These are phyloP conservation scores for Cylindroiulus punctatus DNA, from an alignment of 2,888 invertebrate species.

Conservation along the genomic window DNA sequence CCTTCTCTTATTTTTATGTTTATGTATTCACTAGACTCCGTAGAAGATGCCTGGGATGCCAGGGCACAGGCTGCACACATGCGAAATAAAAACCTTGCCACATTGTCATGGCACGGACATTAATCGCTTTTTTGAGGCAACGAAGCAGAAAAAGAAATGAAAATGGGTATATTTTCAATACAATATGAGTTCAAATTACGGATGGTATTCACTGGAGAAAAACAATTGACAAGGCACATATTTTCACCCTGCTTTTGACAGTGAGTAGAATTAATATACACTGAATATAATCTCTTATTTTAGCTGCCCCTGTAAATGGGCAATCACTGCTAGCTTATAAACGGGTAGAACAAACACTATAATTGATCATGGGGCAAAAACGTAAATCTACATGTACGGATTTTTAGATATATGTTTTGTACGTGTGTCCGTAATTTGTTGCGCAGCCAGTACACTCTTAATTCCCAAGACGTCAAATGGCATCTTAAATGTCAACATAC, in stretches of 20 bases:
- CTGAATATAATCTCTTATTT: neutral
- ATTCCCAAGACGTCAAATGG: too few species aligned
- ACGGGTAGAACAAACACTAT: too few species aligned
- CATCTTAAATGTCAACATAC: too few species aligned
- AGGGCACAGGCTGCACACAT: neutral
- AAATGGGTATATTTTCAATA: neutral
- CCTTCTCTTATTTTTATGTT: constrained; percentile 28
- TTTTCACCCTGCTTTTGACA: neutral
- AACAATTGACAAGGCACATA: neutral
- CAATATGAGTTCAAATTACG: neutral
- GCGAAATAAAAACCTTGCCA: constrained; percentile 9
- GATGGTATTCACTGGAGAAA: neutral
- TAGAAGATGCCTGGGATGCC: neutral
- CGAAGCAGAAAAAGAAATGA: neutral
- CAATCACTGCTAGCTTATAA: too few species aligned
- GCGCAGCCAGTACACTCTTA: too few species aligned
- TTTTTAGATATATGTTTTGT: too few species aligned
- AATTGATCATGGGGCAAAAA: too few species aligned
- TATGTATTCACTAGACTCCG: neutral
- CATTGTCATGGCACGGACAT: neutral
- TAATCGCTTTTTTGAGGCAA: constrained; percentile 3
- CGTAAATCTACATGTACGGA: too few species aligned
- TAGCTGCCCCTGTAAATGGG: too few species aligned
- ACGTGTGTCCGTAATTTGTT: too few species aligned
- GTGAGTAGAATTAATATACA: neutral